Evolutionary conservation across 2,113 vertebrate species (phyloP), one percentile per base, ranked within the genome.

Genomic region (Cyanoderma ruficeps): DNA sequence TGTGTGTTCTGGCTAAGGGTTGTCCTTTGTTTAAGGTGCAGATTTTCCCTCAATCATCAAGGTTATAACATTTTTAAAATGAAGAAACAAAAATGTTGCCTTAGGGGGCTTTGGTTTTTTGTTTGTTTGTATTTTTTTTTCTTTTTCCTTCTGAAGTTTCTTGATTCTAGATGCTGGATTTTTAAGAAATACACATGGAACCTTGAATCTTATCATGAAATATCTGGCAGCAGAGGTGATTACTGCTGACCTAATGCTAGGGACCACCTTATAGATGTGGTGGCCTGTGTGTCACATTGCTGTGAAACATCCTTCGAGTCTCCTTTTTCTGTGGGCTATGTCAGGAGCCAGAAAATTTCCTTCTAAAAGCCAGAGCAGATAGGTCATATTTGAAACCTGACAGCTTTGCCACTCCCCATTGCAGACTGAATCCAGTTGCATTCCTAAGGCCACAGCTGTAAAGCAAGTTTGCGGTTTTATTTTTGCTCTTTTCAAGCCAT

Each of bases 391-490:
- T 90, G 83, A 95, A 95, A 95, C 88, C 92, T 96, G 92, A 77
- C 94, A 86, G 49, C 13, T 0, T 39, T 71, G 68, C 90, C 92
- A 63, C 61, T 94, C 93, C 90, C 83, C 23, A 7, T 10, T 52
- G 80, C 80, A 92, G 76, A 72, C 90, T 81, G 79, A 92, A 90
- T 86, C 76, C 93, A 94, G 69, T 94, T 7, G 8, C 93, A 79
- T 97, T 96, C 92, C 92, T 90, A 91, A 89, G 92, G 72, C 90
- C 77, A 53, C 95, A 96, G 83, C 93, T 93, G 92, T 94, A 90
- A 81, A 94, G 86, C 92, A 70, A 97, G 90, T 82, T 90, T 95
- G 96, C 92, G 94, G 94, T 96, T 96, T 96, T 87, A 96, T 96
- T 96, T 96, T 91, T 92, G 41, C 88, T 95, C 92, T 81, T 93